Conservation (phyloP, 1,140 invertebrate species). For the Drosophila quadrilineata region DNA sequence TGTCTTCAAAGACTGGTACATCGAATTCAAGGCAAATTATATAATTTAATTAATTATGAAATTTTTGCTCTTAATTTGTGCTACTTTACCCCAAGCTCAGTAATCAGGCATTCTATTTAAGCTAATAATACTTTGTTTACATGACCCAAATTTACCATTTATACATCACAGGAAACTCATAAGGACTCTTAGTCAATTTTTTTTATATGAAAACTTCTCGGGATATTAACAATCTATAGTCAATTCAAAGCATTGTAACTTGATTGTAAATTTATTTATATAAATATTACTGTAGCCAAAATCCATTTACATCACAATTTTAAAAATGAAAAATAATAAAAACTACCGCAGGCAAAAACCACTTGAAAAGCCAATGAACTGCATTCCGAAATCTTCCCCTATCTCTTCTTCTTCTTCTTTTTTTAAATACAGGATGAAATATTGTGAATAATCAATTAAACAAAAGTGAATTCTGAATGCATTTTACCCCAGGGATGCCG, state of each 20-base stretch:
- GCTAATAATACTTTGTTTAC: constrained; percentile 48
- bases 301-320: no score
- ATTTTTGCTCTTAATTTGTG: constrained; percentile 49
- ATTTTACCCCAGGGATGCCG: constrained; percentile 11
- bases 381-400: constrained; percentile 43
- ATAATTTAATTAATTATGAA: constrained; percentile 77
- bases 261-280: no score
- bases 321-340: no score
- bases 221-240: no score
- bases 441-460: constrained; percentile 71
- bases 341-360: constrained; percentile 4
- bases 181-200: background rate
- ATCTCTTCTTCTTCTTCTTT: no score
- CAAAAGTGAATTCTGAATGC: constrained; percentile 32
- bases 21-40: constrained; percentile 65
- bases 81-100: constrained; percentile 3
- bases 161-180: no score
- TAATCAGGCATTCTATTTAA: constrained; percentile 53
- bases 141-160: background rate
- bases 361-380: constrained; percentile 18
- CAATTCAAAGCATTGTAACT: no score
- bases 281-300: no score
- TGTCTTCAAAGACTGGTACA: background rate
- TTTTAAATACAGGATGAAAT: constrained; percentile 52
- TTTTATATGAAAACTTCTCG: background rate